Evolutionary conservation across 1,140 invertebrate species (phyloP).

Genomic region (silkworm (Bombyx mori)): ASM3026992v2 NC_085121.1:556501-557000

Average conservation of each 20-base stretch:
- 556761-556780: background rate
- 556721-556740: too few species aligned
- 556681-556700: background rate
- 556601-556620: constrained; percentile 48
- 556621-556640: constrained; percentile 42
- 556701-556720: background rate
- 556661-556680: constrained; percentile 31
- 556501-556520: constrained; percentile 7
- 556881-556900: background rate
- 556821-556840: background rate
- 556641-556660: constrained; percentile 37
- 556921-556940: constrained; percentile 17
- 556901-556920: constrained; percentile 19
- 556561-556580: constrained; percentile 27
- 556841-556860: background rate
- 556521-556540: constrained; percentile 1
- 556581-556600: constrained; percentile 32
- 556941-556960: constrained; percentile 17
- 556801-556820: background rate
- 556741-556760: background rate
- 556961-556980: constrained; percentile 10
- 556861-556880: background rate
- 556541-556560: constrained; percentile 27
- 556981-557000: background rate
- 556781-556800: background rate